Percentiles rank a stretch among this genome's conserved stretches.
These are phyloP conservation scores for Mirza zaza DNA, from an alignment of 2,113 vertebrate species.

Conservation along the genomic window DNA sequence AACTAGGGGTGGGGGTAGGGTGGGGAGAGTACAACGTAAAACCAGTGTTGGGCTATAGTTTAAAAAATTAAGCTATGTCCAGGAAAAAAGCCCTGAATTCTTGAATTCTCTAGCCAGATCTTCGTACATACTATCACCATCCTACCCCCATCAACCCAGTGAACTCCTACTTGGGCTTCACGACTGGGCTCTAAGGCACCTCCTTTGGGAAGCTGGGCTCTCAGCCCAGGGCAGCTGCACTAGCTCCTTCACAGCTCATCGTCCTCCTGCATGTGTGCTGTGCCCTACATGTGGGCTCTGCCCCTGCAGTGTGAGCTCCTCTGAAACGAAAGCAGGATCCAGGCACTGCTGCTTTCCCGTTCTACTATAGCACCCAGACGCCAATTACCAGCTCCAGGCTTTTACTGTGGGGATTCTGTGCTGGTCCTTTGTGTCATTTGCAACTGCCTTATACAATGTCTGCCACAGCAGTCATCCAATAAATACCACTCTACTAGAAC, in stretches of 20 bases:
- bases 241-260: neutral
- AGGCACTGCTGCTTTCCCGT: rapidly evolving
- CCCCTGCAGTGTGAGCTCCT: neutral
- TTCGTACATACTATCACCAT: rapidly evolving
- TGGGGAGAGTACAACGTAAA: neutral
- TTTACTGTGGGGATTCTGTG: neutral
- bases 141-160: neutral
- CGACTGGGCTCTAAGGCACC: neutral
- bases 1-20: too few species aligned
- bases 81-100: neutral
- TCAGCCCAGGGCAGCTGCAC: neutral
- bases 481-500: neutral
- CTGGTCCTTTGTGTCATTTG: neutral
- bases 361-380: neutral
- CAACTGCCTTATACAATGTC: neutral
- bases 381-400: too few species aligned
- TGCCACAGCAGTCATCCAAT: neutral
- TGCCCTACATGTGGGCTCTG: neutral
- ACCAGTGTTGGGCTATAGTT: neutral
- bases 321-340: neutral
- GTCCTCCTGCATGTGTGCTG: rapidly evolving
- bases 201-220: neutral
- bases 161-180: neutral
- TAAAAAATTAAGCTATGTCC: neutral
- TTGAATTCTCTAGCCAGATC: neutral